Base-by-base conservation (phyloP, 2,113 vertebrate species). In the Platycercus adscitus region DNA sequence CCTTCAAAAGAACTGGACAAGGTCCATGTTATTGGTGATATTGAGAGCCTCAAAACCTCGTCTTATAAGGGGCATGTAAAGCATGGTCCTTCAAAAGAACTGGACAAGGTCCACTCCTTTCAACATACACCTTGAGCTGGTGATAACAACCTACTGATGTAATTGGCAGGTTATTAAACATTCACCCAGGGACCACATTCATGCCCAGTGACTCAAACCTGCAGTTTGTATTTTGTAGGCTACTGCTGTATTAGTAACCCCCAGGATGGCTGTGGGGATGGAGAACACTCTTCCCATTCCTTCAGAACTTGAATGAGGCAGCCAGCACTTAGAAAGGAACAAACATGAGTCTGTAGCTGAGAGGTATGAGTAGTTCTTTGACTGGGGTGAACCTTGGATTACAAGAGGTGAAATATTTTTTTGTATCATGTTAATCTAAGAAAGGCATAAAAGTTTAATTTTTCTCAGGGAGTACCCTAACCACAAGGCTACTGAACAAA, bases 121-220 rank as follows among this genome's bases (percentile, higher is more conserved):
- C 33, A 89, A 73, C 83, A 69, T 20, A 37, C 3, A 65, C 11
- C 31, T 53, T 31, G 79, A 88, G 39, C 6, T 61, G 28, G 46
- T 75, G 28, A 41, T n/a, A 89, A n/a, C 43, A 72, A 41, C 11
- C 18, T 26, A 29, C 3, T 69, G 37, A 56, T n/a, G 9, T 14
- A 63, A 90, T 21, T 83, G n/a, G 15, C n/a, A 60, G 7, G 12
- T 47, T 56, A 63, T 44, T 87, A 65, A 84, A 28, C 37, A 21
- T 29, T 87, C 65, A 44, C n/a, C 31, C 39, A 68, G 23, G 24
- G 29, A 52, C 21, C 17, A 85, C 0, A 0, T 31, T 58, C 47
- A 70, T 41, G 60, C n/a, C 46, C 49, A 25, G 31, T 13, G 25
- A 75, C 55, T 70, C 69, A 89, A 15, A 78, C 5, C 11, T n/a